These are phyloP conservation scores for Arremon aurantiirostris DNA, from an alignment of 2,797 vertebrate genomes.

Conservation along the genomic window DNA sequence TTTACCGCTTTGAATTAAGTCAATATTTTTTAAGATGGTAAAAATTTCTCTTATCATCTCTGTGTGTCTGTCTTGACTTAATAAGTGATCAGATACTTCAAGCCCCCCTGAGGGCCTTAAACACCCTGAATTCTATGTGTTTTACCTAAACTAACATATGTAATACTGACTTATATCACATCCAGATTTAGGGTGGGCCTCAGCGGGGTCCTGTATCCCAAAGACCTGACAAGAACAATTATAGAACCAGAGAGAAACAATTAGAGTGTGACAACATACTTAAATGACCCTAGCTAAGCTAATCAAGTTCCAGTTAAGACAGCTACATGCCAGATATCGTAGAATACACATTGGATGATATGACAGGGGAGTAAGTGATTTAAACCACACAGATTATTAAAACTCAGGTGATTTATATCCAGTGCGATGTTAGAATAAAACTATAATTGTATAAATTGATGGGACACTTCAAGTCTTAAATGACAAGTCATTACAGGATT, in stretches of 20 bases:
- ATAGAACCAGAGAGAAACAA: background rate
- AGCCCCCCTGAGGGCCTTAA: background rate
- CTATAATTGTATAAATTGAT: accelerated
- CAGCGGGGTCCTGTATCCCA: background rate
- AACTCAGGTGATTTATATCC: background rate
- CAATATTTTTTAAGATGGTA: background rate
- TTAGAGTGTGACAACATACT: background rate
- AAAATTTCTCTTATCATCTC: background rate
- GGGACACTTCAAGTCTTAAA: background rate
- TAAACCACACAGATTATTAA: background rate
- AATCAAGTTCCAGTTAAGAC: background rate
- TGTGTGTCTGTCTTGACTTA: accelerated
- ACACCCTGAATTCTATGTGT: background rate
- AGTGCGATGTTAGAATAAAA: background rate
- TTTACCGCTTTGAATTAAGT: background rate
- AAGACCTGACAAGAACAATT: background rate
- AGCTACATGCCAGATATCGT: background rate
- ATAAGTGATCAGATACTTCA: background rate
- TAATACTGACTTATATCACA: no score
- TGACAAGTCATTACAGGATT: accelerated
- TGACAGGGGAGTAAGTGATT: background rate
- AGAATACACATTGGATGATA: background rate
- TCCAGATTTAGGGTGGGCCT: background rate
- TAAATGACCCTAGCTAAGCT: background rate
- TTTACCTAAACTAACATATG: background rate